Percentiles rank a stretch among this genome's conserved stretches.
These are phyloP conservation scores for Monopis laevigella DNA, from an alignment of 2,888 invertebrate species.

Conservation along the genomic window DNA sequence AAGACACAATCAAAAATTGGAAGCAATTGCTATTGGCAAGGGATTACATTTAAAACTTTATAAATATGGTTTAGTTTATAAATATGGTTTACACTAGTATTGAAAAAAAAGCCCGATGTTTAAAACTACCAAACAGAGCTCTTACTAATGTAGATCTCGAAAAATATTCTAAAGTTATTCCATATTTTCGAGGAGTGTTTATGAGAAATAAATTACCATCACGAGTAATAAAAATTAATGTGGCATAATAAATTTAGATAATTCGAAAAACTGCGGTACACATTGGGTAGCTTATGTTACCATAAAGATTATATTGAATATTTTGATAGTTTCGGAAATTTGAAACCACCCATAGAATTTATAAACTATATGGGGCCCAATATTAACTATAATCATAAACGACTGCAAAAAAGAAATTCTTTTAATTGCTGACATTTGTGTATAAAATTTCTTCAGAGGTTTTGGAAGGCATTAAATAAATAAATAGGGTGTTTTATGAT, in stretches of 20 bases:
- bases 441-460: conserved; percentile 9
- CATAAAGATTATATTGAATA: conserved; percentile 25
- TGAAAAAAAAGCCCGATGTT: conserved; percentile 28
- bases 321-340: conserved; percentile 35
- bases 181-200: too few species aligned
- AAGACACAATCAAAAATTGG: conserved; percentile 26
- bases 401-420: conserved; percentile 5
- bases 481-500: background rate
- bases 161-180: conserved; percentile 14
- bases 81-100: conserved; percentile 12
- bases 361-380: conserved; percentile 21
- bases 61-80: conserved; percentile 18
- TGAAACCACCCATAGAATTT: conserved; percentile 27
- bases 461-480: conserved; percentile 4
- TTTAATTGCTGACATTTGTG: conserved; percentile 12
- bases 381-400: conserved; percentile 24
- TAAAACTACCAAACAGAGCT: conserved; percentile 14
- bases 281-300: conserved; percentile 34
- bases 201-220: conserved; percentile 23
- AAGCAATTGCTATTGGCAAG: conserved; percentile 31
- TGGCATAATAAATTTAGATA: conserved; percentile 27
- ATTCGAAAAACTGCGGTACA: conserved; percentile 23
- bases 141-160: conserved; percentile 15
- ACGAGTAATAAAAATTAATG: conserved; percentile 22
- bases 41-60: conserved; percentile 29